A percentile compares a stretch with the other conserved stretches of the same genome.
phyloP scores from a whole-genome alignment of 1,140 invertebrate genomes.

The Planococcus citri region DNA sequence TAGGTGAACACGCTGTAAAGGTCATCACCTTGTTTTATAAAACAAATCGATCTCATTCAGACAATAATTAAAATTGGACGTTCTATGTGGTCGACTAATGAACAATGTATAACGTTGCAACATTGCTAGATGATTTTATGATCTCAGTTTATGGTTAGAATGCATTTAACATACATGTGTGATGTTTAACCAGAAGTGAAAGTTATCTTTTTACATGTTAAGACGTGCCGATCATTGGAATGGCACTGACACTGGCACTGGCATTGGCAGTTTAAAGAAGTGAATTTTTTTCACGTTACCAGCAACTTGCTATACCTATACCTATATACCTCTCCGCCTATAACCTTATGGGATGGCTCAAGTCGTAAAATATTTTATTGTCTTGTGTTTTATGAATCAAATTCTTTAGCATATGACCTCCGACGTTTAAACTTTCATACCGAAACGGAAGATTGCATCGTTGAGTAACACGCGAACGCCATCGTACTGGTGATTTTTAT shows the following conservation, averaged over 20 bases:
- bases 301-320: neutral
- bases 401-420: too few relatives aligned
- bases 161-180: neutral
- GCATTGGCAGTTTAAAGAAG: neutral
- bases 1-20: neutral
- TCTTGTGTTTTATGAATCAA: too few relatives aligned
- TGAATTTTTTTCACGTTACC: neutral
- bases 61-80: neutral
- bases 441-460: too few relatives aligned
- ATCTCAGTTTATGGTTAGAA: neutral
- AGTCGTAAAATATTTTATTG: too few relatives aligned
- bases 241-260: too few relatives aligned
- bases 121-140: neutral
- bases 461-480: too few relatives aligned
- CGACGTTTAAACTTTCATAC: too few relatives aligned
- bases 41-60: neutral
- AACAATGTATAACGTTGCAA: neutral
- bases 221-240: neutral
- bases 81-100: neutral
- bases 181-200: slow-evolving; percentile 6
- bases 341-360: too few relatives aligned
- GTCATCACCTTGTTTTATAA: neutral
- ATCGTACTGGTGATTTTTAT: too few relatives aligned
- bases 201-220: neutral
- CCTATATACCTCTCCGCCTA: too few relatives aligned